These are phyloP conservation scores for Prorops nasuta DNA, from an alignment of 1,140 invertebrate species.

Conservation along the genomic window DNA sequence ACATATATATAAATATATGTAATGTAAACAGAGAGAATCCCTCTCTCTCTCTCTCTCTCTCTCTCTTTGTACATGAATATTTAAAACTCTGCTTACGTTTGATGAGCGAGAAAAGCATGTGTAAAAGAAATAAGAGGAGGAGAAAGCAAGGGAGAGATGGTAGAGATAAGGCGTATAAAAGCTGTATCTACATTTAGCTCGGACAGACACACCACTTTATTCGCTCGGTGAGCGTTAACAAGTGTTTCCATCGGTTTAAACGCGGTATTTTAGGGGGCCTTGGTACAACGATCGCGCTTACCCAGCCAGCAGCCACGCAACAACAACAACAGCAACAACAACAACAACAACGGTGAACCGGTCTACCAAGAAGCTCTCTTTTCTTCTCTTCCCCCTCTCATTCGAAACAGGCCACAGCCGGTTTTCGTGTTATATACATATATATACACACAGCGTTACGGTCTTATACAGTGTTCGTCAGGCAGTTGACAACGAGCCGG, in stretches of 20 bases:
- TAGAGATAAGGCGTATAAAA: slow-evolving; percentile 43
- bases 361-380: not conserved
- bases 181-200: slow-evolving; percentile 51
- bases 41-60: too few relatives aligned
- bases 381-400: not conserved
- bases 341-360: not conserved
- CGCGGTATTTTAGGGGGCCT: slow-evolving; percentile 30
- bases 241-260: slow-evolving; percentile 49
- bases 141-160: slow-evolving; percentile 16
- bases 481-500: too few relatives aligned
- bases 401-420: too few relatives aligned
- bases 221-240: slow-evolving; percentile 44
- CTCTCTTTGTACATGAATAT: too few relatives aligned
- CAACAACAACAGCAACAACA: not conserved
- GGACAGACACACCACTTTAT: slow-evolving; percentile 52
- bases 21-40: too few relatives aligned
- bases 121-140: not conserved
- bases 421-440: too few relatives aligned
- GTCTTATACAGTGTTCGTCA: too few relatives aligned
- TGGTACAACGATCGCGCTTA: slow-evolving; percentile 14
- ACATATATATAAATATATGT: too few relatives aligned
- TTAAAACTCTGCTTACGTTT: too few relatives aligned
- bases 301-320: not conserved
- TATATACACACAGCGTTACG: too few relatives aligned
- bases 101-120: too few relatives aligned